Percentiles rank a stretch among this genome's conserved stretches.
These are phyloP conservation scores for Thalassoma bifasciatum DNA, from an alignment of 2,113 vertebrate genomes.

Conservation along the genomic window DNA sequence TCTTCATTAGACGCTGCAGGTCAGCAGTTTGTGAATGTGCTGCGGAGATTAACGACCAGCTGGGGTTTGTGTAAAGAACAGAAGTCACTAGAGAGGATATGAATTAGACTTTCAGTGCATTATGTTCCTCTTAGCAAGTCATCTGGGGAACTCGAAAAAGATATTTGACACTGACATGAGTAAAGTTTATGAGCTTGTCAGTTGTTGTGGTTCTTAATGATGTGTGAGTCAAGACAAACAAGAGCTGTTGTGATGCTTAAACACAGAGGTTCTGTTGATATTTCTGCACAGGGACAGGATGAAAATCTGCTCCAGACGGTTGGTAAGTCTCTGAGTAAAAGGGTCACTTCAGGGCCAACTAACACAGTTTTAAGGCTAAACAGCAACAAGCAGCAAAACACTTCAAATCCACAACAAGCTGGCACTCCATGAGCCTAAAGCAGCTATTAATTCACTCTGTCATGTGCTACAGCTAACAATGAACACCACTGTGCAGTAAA, in stretches of 20 bases:
- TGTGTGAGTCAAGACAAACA: not conserved
- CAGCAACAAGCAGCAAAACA: conserved; percentile 41
- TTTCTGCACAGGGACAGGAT: conserved; percentile 7
- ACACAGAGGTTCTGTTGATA: not conserved
- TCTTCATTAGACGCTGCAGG: conserved; percentile 86
- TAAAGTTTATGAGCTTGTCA: not conserved
- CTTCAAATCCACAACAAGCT: conserved; percentile 57
- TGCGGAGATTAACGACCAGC: conserved; percentile 18
- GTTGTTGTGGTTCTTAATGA: not conserved
- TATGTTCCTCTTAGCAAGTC: not conserved
- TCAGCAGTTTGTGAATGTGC: conserved; percentile 55
- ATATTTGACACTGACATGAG: not conserved
- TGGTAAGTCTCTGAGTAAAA: conserved; percentile 23
- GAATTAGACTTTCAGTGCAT: not conserved
- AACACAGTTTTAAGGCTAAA: conserved; percentile 46
- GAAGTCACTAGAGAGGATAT: conserved; percentile 18
- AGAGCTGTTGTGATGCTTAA: not conserved
- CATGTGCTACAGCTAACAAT: conserved; percentile 61
- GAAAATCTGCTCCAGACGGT: conserved; percentile 16
- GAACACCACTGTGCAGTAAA: conserved; percentile 48
- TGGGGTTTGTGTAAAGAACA: conserved; percentile 7
- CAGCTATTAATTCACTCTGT: conserved; percentile 50
- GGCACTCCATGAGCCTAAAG: conserved; percentile 37
- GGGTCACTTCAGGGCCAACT: conserved; percentile 46
- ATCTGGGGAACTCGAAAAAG: not conserved